A percentile compares a stretch with the other conserved stretches of the same genome.
Conservation (phyloP, 1,140 invertebrate genomes). For the Prorops nasuta region DNA sequence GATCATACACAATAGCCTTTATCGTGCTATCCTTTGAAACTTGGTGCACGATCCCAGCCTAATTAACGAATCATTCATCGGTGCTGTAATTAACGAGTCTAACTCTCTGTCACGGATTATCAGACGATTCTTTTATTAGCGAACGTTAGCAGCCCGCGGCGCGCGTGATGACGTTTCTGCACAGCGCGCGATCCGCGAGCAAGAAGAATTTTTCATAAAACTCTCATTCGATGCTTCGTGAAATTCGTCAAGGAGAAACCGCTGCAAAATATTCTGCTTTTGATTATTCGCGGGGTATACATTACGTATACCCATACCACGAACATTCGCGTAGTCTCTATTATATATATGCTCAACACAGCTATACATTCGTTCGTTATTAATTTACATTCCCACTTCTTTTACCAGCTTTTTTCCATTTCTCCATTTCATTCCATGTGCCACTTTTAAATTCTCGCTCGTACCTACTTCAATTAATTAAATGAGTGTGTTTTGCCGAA, state of each 20-base stretch:
- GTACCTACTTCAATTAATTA: too few relatives aligned
- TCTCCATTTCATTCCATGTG: too few relatives aligned
- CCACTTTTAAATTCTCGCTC: too few relatives aligned
- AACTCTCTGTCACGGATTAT: conserved; percentile 33
- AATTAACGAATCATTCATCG: conserved; percentile 55
- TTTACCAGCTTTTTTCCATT: too few relatives aligned
- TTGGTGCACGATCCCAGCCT: conserved; percentile 41
- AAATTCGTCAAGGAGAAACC: too few relatives aligned
- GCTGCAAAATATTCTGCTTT: too few relatives aligned
- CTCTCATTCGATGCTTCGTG: neutral
- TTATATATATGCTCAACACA: neutral
- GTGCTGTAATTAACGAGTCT: conserved; percentile 50
- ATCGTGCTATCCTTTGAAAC: conserved; percentile 46
- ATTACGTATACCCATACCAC: too few relatives aligned
- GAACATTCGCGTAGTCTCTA: too few relatives aligned
- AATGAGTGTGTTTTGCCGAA: too few relatives aligned
- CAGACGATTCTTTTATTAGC: conserved; percentile 21
- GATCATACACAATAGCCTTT: conserved; percentile 47
- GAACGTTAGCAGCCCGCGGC: conserved; percentile 17
- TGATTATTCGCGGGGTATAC: too few relatives aligned
- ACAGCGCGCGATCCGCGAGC: conserved; percentile 16
- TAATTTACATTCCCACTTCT: too few relatives aligned
- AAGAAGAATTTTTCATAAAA: conserved; percentile 12
- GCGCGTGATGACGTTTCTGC: conserved; percentile 21
- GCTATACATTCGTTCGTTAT: neutral